Conservation (phyloP, 2,113 vertebrate species). For the Rhodinocichla rosea region DNA sequence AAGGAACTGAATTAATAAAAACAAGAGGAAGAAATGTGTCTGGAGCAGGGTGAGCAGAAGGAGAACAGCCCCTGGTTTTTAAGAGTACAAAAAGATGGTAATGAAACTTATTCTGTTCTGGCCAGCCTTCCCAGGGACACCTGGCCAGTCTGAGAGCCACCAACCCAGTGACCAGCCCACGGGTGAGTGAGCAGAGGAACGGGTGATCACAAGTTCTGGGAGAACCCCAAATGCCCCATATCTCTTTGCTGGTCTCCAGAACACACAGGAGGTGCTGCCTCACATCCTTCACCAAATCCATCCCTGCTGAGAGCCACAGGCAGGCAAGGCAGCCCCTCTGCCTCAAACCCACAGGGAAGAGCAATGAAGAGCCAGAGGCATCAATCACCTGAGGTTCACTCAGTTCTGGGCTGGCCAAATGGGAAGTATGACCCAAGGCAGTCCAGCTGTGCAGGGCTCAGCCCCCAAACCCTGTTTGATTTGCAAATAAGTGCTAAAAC, state of each 20-base stretch:
- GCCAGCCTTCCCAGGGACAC: not conserved
- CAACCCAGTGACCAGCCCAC: accelerated
- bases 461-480: not conserved
- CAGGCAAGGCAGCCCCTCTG: not conserved
- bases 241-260: not conserved
- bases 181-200: not conserved
- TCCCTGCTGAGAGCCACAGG: not conserved
- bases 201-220: not conserved
- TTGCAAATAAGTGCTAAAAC: not conserved
- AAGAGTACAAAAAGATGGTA: not conserved
- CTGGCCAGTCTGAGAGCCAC: not conserved
- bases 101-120: accelerated
- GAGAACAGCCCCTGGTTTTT: not conserved
- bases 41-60: not conserved
- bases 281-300: not conserved
- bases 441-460: not conserved
- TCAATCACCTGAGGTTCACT: not conserved
- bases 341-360: not conserved
- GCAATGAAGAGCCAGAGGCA: not conserved
- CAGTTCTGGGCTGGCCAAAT: not conserved
- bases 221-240: not conserved
- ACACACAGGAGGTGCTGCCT: not conserved
- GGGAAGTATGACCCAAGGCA: not conserved
- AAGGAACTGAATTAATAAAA: not conserved
- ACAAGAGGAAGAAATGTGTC: not conserved